Conservation (phyloP, 2,888 invertebrate genomes). For the Hetaerina titia region DNA sequence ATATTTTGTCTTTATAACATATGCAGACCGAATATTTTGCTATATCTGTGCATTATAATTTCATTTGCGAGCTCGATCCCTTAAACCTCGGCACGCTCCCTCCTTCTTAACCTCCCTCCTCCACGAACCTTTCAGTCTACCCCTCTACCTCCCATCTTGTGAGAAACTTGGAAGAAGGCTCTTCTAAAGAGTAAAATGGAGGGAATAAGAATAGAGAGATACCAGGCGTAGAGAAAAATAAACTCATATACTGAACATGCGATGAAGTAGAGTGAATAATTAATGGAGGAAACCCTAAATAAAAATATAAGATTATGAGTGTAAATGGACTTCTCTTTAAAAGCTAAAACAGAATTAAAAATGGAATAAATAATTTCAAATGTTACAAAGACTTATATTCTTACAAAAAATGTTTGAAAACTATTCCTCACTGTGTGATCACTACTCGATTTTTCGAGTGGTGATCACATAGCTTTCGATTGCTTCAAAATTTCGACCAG, state of each 20-base stretch:
- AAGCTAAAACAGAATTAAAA: background rate
- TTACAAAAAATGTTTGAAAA: background rate
- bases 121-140: background rate
- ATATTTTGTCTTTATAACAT: background rate
- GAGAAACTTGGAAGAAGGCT: background rate
- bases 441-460: too few relatives aligned
- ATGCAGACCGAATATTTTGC: background rate
- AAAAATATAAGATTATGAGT: too few relatives aligned
- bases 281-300: background rate
- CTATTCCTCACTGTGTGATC: too few relatives aligned
- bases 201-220: background rate
- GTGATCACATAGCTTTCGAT: too few relatives aligned
- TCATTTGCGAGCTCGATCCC: background rate
- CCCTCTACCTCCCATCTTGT: background rate
- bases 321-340: background rate
- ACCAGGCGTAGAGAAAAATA: background rate
- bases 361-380: background rate
- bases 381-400: background rate
- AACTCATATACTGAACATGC: background rate
- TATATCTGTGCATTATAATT: background rate
- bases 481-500: too few relatives aligned
- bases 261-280: background rate
- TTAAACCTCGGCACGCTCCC: background rate
- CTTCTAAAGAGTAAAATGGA: background rate
- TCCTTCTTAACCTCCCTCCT: background rate